Evolutionary conservation across 2,888 invertebrate genomes (phyloP).

Genomic region (Coenonympha arcania): DNA sequence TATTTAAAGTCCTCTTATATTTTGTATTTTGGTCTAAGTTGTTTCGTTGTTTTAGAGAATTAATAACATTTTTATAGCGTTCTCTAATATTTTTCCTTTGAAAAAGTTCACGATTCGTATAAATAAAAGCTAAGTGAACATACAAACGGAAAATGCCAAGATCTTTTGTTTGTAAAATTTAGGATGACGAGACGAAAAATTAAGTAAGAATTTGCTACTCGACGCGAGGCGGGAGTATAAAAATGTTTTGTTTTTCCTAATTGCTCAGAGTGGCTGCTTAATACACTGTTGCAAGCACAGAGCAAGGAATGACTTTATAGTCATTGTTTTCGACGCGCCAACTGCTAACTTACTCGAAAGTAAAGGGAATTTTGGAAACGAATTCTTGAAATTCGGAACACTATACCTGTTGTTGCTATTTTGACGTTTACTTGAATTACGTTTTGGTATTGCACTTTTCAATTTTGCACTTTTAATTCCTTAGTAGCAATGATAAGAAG

Average conservation of each 20-base stretch:
- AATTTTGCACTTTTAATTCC: too few species aligned
- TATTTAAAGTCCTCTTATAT: too few species aligned
- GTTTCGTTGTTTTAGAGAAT: not conserved
- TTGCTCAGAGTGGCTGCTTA: slow-evolving; percentile 70
- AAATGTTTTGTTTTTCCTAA: slow-evolving; percentile 73
- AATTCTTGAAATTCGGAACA: not conserved
- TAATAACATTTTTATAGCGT: not conserved
- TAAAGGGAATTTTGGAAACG: slow-evolving; percentile 48
- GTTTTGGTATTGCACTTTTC: too few species aligned
- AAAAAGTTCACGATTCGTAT: not conserved
- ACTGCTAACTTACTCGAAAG: too few species aligned
- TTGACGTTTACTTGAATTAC: not conserved
- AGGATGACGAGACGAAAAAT: slow-evolving; percentile 39
- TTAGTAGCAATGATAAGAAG: too few species aligned
- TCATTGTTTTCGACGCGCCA: slow-evolving; percentile 68
- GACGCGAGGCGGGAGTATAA: slow-evolving; percentile 44
- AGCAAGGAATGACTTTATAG: too few species aligned
- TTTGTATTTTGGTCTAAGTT: too few species aligned
- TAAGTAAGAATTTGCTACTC: slow-evolving; percentile 31
- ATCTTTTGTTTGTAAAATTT: slow-evolving; percentile 46
- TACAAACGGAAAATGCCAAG: slow-evolving; percentile 18
- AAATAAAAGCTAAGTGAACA: not conserved
- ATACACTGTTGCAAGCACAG: slow-evolving; percentile 58
- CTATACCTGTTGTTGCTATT: not conserved
- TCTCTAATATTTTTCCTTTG: not conserved